Percentiles rank a stretch among this genome's conserved stretches.
Evolutionary conservation across 2,113 vertebrate species (phyloP).

Genomic region (Fregata magnificens): DNA sequence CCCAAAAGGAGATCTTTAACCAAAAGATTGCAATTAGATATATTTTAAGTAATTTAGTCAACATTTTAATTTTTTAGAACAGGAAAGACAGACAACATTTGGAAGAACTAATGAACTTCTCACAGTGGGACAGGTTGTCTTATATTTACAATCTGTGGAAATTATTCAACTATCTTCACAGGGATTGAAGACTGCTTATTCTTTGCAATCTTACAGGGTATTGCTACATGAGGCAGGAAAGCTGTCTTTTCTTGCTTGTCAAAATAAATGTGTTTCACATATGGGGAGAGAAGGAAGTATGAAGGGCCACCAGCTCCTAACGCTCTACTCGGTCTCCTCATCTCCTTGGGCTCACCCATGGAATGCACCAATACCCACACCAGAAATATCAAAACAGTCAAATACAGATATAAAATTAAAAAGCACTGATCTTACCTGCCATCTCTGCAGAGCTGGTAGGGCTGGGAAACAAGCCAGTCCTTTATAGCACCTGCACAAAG

Average conservation of each 20-base stretch:
- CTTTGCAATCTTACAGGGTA: not conserved
- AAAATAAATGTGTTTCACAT: not conserved
- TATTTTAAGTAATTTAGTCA: not conserved
- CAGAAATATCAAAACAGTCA: not conserved
- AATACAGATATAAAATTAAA: not conserved
- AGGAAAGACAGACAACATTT: not conserved
- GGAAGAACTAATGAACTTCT: not conserved
- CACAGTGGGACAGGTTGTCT: not conserved
- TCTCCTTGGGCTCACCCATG: not conserved
- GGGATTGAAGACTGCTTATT: not conserved
- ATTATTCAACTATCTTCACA: not conserved
- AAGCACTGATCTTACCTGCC: conserved; percentile 18
- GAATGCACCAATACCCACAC: not conserved
- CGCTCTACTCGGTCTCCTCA: not conserved
- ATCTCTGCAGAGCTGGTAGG: not conserved
- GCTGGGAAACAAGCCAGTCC: not conserved
- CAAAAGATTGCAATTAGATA: not conserved
- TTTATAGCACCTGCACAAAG: not conserved
- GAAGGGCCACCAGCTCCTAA: not conserved
- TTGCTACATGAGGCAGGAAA: not conserved
- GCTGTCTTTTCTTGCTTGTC: not conserved
- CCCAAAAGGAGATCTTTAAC: not conserved
- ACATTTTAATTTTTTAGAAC: not conserved
- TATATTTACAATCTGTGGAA: not conserved
- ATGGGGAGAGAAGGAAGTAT: not conserved